A percentile compares a stretch with the other conserved stretches of the same genome.
Evolutionary conservation across 1,140 invertebrate genomes (phyloP).

Genomic region (Lithobius niger): DNA sequence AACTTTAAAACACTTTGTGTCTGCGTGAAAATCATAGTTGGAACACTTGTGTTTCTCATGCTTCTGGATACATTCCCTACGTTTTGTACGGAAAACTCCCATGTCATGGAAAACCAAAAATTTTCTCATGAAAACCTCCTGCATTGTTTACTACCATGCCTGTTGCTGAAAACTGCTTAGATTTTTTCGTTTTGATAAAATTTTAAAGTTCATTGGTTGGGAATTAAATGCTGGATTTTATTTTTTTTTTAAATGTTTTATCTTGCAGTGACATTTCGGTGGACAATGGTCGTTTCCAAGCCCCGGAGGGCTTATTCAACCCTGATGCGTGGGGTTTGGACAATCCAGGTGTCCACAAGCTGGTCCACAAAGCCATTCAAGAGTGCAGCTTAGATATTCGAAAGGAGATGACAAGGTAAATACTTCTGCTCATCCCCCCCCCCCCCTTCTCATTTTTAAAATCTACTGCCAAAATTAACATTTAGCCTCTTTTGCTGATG

Average conservation of each 20-base stretch:
- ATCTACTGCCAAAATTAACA: neutral
- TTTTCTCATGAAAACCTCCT: too few species aligned
- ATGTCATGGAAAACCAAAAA: too few species aligned
- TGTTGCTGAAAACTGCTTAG: too few species aligned
- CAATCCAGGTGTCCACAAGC: conserved; percentile 41
- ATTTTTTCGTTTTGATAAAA: too few species aligned
- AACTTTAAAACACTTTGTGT: too few species aligned
- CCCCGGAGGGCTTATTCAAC: conserved; percentile 47
- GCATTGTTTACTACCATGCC: too few species aligned
- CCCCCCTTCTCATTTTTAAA: neutral
- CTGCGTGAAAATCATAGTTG: too few species aligned
- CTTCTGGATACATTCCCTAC: too few species aligned
- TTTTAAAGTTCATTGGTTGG: too few species aligned
- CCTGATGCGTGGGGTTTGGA: conserved; percentile 47
- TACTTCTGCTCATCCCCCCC: neutral
- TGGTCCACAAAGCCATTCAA: conserved; percentile 44
- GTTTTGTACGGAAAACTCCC: too few species aligned
- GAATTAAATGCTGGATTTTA: too few species aligned
- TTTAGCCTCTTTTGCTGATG: neutral
- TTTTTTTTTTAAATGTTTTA: conserved; percentile 5
- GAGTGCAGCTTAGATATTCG: conserved; percentile 41
- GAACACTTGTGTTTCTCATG: too few species aligned
- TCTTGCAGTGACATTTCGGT: conserved; percentile 23
- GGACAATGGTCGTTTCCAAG: conserved; percentile 38
- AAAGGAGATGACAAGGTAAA: conserved; percentile 34